phyloP scores from a whole-genome alignment of 2,113 vertebrate genomes.

The Hydrolagus affinis region DNA sequence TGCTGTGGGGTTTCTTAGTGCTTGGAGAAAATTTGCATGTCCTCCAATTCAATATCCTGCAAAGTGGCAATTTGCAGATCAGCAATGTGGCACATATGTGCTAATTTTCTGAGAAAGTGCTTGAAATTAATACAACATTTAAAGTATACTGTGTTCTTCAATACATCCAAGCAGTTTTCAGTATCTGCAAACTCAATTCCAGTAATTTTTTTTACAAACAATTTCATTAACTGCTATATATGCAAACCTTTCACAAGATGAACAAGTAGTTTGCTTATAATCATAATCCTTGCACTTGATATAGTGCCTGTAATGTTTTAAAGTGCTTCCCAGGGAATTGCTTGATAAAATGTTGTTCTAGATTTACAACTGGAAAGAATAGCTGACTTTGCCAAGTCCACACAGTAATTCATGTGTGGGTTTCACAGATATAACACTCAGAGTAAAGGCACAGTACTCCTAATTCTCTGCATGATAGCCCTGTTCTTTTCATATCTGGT shows the following conservation, averaged over 20 bases:
- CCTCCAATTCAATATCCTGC: slow-evolving; percentile 6
- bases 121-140: slow-evolving; percentile 18
- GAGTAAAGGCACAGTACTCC: not conserved
- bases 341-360: not conserved
- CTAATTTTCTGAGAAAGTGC: not conserved
- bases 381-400: not conserved
- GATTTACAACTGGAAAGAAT: not conserved
- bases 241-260: not conserved
- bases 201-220: not conserved
- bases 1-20: not conserved
- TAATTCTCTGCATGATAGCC: not conserved
- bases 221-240: not conserved
- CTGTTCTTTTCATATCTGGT: no score
- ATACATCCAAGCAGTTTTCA: not conserved
- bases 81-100: slow-evolving; percentile 5
- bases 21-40: slow-evolving; percentile 21
- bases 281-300: no score
- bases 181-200: not conserved
- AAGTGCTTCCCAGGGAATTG: no score
- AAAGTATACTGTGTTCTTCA: not conserved
- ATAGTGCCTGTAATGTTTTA: no score
- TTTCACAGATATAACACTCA: not conserved
- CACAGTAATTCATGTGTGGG: not conserved
- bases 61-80: slow-evolving; percentile 31
- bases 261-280: not conserved